Evolutionary conservation across 2,797 vertebrate species (phyloP), one percentile per base, ranked within the genome.

Genomic region (Coregonus suidteri): DNA sequence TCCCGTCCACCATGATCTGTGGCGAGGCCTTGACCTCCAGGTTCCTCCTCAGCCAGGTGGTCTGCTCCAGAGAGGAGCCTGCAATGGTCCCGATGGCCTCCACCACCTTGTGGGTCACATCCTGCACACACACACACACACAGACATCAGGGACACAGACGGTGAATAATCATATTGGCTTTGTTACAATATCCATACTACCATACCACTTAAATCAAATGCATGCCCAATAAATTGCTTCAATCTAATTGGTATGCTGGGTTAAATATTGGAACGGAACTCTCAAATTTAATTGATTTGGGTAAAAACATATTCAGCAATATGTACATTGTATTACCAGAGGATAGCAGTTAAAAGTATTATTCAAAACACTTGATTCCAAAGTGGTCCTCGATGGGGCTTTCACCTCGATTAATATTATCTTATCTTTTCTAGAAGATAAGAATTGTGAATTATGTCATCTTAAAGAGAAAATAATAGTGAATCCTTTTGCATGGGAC

Each of bases 11-110:
- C 77, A 96, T 93, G 41, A 99, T 98, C 93, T 98, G 99, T 77
- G 98, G 98, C 59, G 97, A 98, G 53, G 97, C 94, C 77, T 99
- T 99, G 86, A 99, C 98, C 89, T 99, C 98, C 80, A 99, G 92
- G 89, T 99, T 99, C 84, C 98, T 95, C 84, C 98, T 94, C 74
- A 99, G 90, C 98, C 98, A 99, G 0, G 98, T 99, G 56, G 98
- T 99, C 87, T 98, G 98, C 78, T 99, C 98, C 91, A 99, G 90
- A 85, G 97, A 99, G 56, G 98, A 99, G 52, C 98, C 98, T 66
- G 98, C 98, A 47, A 99, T 96, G 0, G 94, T 98, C 35, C 97
- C 98, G 16, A 99, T 96, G 77, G 98, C 97, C 90, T 99, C 98
- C 79, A 99, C 98, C 73, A 98, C 95, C 92, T 99, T 99, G 90